These are phyloP conservation scores for Volucella inflata DNA, from an alignment of 2,888 invertebrate species.

Conservation along the genomic window DNA sequence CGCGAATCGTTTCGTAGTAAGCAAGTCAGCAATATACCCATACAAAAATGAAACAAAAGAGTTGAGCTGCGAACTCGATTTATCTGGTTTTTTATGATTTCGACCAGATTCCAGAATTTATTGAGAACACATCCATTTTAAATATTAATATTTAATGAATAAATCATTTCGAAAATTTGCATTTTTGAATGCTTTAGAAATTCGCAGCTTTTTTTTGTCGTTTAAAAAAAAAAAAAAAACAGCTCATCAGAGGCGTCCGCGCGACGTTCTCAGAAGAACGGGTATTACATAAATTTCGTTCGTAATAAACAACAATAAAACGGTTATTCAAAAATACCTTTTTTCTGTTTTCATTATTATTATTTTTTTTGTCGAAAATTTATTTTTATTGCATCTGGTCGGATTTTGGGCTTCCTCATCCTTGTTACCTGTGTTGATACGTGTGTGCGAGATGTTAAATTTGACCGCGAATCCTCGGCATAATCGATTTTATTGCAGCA, in stretches of 20 bases:
- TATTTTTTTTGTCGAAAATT: conserved; percentile 22
- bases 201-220: conserved; percentile 16
- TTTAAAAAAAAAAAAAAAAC: conserved; percentile 25
- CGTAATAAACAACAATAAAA: conserved; percentile 37
- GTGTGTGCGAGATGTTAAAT: conserved; percentile 31
- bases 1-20: too few species aligned
- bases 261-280: conserved; percentile 54
- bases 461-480: conserved; percentile 48
- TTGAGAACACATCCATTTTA: conserved; percentile 35
- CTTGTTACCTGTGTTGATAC: conserved; percentile 43
- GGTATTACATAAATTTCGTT: conserved; percentile 61
- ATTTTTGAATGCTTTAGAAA: neutral
- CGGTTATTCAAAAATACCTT: neutral
- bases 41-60: conserved; percentile 48
- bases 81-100: conserved; percentile 4
- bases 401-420: conserved; percentile 22
- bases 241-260: neutral
- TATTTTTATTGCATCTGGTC: conserved; percentile 49
- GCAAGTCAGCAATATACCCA: too few species aligned
- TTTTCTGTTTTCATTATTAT: conserved; percentile 6
- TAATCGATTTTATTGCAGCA: conserved; percentile 63
- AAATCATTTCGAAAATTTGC: conserved; percentile 28
- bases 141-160: conserved; percentile 53
- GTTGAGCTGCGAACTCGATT: conserved; percentile 67
- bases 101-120: conserved; percentile 43